These are phyloP conservation scores for Acronicta psi DNA, from an alignment of 2,888 invertebrate species.

Conservation along the genomic window DNA sequence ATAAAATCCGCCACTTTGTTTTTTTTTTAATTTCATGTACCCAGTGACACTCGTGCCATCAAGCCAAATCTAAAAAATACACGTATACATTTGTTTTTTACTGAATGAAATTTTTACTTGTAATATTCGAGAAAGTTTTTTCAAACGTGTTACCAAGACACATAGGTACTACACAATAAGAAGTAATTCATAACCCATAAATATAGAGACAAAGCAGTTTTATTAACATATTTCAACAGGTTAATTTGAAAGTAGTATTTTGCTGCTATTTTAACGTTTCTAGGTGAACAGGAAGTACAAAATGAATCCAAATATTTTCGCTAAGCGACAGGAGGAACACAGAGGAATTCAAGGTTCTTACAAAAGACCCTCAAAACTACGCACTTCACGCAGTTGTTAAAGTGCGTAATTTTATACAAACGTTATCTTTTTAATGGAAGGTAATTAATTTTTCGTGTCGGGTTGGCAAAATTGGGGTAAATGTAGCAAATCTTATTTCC, in stretches of 20 bases:
- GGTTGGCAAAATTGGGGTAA: neutral
- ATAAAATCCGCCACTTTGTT: too few species aligned
- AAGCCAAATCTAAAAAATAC: too few species aligned
- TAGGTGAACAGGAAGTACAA: slow-evolving; percentile 55
- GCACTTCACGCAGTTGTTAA: too few species aligned
- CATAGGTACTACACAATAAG: neutral
- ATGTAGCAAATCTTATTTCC: slow-evolving; percentile 3
- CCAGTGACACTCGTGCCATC: too few species aligned
- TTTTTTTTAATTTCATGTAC: too few species aligned
- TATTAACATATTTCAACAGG: slow-evolving; percentile 21
- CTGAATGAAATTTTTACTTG: slow-evolving; percentile 17
- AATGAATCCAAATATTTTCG: slow-evolving; percentile 45
- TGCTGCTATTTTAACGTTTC: slow-evolving; percentile 54
- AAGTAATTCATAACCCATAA: too few species aligned
- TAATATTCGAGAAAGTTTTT: slow-evolving; percentile 9
- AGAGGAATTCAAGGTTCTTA: slow-evolving; percentile 42
- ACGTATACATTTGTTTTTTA: too few species aligned
- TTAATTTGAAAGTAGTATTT: slow-evolving; percentile 54
- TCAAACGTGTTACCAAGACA: neutral
- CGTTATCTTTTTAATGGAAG: slow-evolving; percentile 10
- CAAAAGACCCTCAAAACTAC: slow-evolving; percentile 40
- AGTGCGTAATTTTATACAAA: slow-evolving; percentile 13
- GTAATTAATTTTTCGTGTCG: neutral
- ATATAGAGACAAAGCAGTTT: neutral
- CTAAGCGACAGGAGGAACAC: slow-evolving; percentile 52